These are phyloP conservation scores for Chamaetylas fuelleborni DNA, from an alignment of 2,113 vertebrate species.

Conservation along the genomic window DNA sequence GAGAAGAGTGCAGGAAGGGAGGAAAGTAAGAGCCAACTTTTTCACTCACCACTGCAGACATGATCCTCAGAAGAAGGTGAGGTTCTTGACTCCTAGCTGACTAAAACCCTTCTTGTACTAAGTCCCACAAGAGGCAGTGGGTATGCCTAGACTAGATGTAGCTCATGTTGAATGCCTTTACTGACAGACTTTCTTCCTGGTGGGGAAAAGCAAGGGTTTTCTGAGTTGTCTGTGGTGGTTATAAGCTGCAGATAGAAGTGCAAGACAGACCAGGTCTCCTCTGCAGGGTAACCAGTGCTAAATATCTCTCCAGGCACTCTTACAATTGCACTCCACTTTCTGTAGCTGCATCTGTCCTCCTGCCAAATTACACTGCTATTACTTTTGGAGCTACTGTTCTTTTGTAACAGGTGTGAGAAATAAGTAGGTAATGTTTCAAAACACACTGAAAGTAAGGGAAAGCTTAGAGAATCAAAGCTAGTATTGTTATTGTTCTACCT, in stretches of 20 bases:
- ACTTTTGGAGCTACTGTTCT: not conserved
- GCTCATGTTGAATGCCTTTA: not conserved
- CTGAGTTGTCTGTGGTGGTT: not conserved
- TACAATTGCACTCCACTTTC: not conserved
- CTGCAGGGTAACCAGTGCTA: not conserved
- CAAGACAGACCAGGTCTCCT: not conserved
- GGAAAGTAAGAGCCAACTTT: not conserved
- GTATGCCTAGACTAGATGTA: not conserved
- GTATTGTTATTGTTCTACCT: not conserved
- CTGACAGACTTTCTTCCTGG: not conserved
- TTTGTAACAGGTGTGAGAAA: not conserved
- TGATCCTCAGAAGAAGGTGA: not conserved
- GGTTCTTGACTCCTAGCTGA: not conserved
- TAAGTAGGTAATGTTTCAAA: not conserved
- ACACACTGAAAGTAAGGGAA: not conserved
- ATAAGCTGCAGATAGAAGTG: not conserved
- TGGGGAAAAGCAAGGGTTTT: not conserved
- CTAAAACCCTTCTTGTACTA: not conserved
- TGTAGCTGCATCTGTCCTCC: not conserved
- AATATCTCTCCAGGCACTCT: not conserved
- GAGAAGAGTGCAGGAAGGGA: not conserved
- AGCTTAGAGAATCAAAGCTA: not conserved
- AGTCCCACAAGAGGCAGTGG: not conserved
- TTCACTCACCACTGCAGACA: not conserved
- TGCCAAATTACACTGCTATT: not conserved